Percentiles rank a stretch among this genome's conserved stretches.
Evolutionary conservation across 2,888 invertebrate genomes (phyloP).

Genomic region (Galerucella nymphaeae): DNA sequence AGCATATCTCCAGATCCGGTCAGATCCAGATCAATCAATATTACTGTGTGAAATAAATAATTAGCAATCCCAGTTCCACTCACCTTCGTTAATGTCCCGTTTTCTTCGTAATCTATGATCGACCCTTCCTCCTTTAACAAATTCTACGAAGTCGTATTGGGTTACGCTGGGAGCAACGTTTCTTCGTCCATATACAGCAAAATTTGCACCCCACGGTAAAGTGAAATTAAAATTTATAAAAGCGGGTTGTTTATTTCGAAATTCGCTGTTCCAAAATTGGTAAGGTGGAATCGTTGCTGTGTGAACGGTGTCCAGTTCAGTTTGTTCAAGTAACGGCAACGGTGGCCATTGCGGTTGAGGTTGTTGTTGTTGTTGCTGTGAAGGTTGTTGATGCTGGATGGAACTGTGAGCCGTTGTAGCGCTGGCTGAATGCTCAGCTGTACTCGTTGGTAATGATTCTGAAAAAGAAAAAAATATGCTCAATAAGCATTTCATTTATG

Average conservation of each 20-base stretch:
- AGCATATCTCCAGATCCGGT: no score
- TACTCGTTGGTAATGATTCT: constrained; percentile 81
- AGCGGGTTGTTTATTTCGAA: constrained; percentile 89
- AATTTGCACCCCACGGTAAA: constrained; percentile 91
- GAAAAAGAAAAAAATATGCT: constrained; percentile 49
- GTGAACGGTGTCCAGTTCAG: constrained; percentile 86
- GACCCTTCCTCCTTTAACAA: constrained; percentile 86
- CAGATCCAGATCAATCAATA: no score
- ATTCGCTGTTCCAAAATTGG: constrained; percentile 94
- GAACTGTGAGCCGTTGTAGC: constrained; percentile 69
- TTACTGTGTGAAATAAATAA: not conserved
- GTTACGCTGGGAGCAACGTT: constrained; percentile 97
- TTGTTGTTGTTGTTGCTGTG: constrained; percentile 71
- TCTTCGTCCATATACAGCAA: constrained; percentile 94
- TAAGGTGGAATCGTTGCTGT: constrained; percentile 88
- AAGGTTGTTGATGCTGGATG: constrained; percentile 73
- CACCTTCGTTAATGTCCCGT: constrained; percentile 35
- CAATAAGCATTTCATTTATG: not conserved
- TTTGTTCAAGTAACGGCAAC: constrained; percentile 77
- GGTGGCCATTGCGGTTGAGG: constrained; percentile 80
- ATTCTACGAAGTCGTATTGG: constrained; percentile 96
- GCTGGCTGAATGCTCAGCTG: constrained; percentile 73
- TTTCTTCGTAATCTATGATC: constrained; percentile 76
- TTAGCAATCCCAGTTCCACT: not conserved
- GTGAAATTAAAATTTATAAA: constrained; percentile 84